These are phyloP conservation scores for Deroptyus accipitrinus DNA, from an alignment of 2,113 vertebrate species.

Conservation along the genomic window DNA sequence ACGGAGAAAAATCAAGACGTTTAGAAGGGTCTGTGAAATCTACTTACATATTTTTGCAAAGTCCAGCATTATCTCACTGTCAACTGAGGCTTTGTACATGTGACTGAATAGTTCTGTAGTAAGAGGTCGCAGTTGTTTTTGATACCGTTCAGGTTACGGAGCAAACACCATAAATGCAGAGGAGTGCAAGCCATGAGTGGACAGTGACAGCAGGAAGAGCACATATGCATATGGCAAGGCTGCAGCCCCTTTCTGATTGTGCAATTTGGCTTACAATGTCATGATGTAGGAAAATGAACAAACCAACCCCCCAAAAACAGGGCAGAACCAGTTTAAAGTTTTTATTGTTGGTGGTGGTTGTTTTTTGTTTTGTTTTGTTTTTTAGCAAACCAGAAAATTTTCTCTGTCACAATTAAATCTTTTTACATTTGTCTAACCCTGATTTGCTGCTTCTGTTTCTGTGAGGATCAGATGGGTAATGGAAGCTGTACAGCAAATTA, in stretches of 20 bases:
- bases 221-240: rapidly evolving
- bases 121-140: neutral
- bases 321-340: neutral
- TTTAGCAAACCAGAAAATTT: neutral
- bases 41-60: neutral
- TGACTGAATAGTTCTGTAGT: neutral
- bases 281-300: neutral
- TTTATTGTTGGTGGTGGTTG: neutral
- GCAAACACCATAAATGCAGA: neutral
- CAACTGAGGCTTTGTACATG: neutral
- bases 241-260: neutral
- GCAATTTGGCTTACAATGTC: neutral
- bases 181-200: neutral
- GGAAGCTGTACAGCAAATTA: conserved; percentile 56
- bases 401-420: neutral
- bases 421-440: neutral
- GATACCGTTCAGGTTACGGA: neutral
- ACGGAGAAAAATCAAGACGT: neutral
- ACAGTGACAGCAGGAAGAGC: neutral
- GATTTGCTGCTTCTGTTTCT: conserved; percentile 26
- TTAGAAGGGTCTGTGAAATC: neutral
- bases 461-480: conserved; percentile 44
- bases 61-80: neutral
- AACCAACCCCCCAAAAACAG: neutral
- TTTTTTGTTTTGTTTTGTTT: neutral